Conservation (phyloP, 2,797 vertebrate genomes). For the Buceros bicornis region DNA sequence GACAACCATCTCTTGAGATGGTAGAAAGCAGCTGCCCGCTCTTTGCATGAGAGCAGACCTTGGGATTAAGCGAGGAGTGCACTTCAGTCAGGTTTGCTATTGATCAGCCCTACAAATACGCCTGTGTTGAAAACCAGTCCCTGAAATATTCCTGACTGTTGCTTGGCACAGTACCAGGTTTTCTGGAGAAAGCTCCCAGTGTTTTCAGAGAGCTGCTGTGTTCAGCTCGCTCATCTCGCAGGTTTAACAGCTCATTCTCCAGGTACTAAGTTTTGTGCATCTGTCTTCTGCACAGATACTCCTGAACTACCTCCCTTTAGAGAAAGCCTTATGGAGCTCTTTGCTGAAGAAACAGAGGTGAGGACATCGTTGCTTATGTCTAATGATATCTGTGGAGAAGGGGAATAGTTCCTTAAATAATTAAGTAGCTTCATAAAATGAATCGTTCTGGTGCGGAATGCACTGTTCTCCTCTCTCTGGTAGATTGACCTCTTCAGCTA, state of each 20-base stretch:
- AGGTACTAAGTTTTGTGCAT: background rate
- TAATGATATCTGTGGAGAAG: background rate
- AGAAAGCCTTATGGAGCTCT: conserved; percentile 90
- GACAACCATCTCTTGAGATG: rapidly evolving
- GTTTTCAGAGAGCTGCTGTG: background rate
- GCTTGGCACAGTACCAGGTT: background rate
- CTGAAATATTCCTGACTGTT: background rate
- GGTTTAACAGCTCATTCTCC: background rate
- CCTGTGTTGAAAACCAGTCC: background rate
- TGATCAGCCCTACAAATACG: background rate
- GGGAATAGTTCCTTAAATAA: conserved; percentile 34
- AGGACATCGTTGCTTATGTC: background rate
- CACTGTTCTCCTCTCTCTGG: background rate
- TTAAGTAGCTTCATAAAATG: background rate
- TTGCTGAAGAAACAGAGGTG: conserved; percentile 95
- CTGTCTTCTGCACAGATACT: conserved; percentile 85
- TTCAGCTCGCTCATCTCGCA: background rate
- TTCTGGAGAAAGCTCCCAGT: background rate
- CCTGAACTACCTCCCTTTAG: conserved; percentile 93
- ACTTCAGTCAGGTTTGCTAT: background rate
- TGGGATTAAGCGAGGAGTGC: background rate
- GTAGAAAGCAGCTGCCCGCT: background rate
- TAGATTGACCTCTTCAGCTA: background rate
- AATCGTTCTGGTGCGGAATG: background rate
- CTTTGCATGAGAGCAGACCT: background rate